phyloP scores from a whole-genome alignment of 2,888 invertebrate genomes.

The Nasonovia ribisnigri region DNA sequence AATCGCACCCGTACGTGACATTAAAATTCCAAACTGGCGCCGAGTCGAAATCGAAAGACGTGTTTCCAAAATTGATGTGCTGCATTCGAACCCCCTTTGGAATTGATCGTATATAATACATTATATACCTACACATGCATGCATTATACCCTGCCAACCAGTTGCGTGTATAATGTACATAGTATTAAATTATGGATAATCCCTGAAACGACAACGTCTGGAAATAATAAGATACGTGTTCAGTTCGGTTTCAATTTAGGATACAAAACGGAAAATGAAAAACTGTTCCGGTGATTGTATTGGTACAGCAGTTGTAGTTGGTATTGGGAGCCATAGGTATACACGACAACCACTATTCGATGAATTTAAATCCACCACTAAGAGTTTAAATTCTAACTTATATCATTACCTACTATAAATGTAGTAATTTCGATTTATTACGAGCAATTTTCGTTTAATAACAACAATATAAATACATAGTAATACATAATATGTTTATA shows the following conservation, averaged over 20 bases:
- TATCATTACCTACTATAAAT: too few relatives aligned
- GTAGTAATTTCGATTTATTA: background rate
- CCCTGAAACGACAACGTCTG: background rate
- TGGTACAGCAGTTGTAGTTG: too few relatives aligned
- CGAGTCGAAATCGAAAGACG: constrained; percentile 5
- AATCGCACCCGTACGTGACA: background rate
- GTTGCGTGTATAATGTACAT: background rate
- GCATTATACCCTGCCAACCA: background rate
- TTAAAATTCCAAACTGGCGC: constrained; percentile 26
- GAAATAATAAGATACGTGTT: constrained; percentile 22
- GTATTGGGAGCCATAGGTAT: background rate
- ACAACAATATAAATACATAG: background rate
- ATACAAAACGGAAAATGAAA: background rate
- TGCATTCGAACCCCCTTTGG: background rate
- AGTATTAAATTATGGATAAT: constrained; percentile 43
- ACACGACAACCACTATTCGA: background rate
- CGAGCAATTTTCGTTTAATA: background rate
- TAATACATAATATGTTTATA: background rate
- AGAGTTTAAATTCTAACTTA: too few relatives aligned
- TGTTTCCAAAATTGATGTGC: background rate
- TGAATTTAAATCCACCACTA: background rate
- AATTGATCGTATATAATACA: constrained; percentile 9
- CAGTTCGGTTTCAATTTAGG: constrained; percentile 13
- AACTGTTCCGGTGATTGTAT: background rate
- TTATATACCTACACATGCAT: background rate